Conservation (phyloP, 92 coral and sea anemone genomes). For the Zoanthus sansibaricus region DNA sequence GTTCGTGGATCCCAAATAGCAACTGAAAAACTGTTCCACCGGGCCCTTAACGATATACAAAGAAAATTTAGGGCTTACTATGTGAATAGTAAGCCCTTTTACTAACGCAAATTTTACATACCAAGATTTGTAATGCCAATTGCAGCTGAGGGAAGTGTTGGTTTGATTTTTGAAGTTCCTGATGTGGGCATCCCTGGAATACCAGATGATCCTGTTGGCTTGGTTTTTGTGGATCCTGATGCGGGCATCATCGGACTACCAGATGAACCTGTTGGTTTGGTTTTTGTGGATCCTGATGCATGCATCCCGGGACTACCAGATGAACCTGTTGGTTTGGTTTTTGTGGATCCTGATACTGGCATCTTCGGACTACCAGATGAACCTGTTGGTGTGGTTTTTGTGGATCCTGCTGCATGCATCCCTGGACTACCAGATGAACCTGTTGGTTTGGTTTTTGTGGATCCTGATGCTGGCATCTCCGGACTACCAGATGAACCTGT, state of each 20-base stretch:
- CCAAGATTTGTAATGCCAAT: constrained; percentile 1
- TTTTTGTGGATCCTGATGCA: not conserved
- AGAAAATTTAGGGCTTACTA: too few relatives aligned
- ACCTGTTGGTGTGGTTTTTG: not conserved
- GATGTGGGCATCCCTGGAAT: not conserved
- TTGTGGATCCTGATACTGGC: not conserved
- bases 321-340: not conserved
- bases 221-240: not conserved
- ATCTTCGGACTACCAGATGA: not conserved
- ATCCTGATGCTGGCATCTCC: not conserved
- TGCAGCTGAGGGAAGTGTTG: not conserved
- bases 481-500: not conserved
- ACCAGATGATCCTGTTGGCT: not conserved
- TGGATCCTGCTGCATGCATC: not conserved
- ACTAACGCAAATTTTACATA: not conserved
- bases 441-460: not conserved
- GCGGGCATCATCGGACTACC: not conserved
- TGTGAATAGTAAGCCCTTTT: too few relatives aligned
- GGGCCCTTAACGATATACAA: too few relatives aligned
- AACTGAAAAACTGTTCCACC: too few relatives aligned
- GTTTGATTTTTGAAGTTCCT: not conserved
- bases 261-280: not conserved
- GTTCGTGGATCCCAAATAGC: too few relatives aligned
- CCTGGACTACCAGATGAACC: not conserved
- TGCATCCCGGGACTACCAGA: not conserved